A percentile compares a stretch with the other conserved stretches of the same genome.
phyloP scores from a whole-genome alignment of 2,113 vertebrate genomes.

The Cololabis saira region DNA sequence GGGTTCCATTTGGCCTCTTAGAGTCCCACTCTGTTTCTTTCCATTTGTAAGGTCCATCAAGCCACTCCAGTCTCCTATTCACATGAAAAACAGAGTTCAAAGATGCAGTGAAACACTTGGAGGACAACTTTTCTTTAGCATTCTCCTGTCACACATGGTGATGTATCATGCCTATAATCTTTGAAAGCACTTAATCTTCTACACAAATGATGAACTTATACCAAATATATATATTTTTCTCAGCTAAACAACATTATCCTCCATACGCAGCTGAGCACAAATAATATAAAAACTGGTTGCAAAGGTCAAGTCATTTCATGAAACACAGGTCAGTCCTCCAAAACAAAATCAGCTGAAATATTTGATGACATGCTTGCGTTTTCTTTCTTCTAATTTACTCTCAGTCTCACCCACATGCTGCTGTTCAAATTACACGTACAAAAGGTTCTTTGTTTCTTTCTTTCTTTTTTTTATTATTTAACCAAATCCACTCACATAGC shows the following conservation, averaged over 20 bases:
- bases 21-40: slow-evolving; percentile 57
- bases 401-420: slow-evolving; percentile 28
- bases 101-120: slow-evolving; percentile 37
- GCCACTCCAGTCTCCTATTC: slow-evolving; percentile 61
- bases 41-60: slow-evolving; percentile 52
- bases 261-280: background rate
- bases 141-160: slow-evolving; percentile 10
- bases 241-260: background rate
- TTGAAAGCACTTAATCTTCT: slow-evolving; percentile 4
- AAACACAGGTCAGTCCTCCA: slow-evolving; percentile 25
- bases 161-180: background rate
- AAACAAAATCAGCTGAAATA: slow-evolving; percentile 38
- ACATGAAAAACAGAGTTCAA: slow-evolving; percentile 56
- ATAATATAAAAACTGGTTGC: background rate
- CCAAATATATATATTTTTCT: background rate
- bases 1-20: slow-evolving; percentile 65
- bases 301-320: slow-evolving; percentile 20
- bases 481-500: slow-evolving; percentile 64
- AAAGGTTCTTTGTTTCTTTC: slow-evolving; percentile 40
- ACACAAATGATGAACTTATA: background rate
- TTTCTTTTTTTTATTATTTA: background rate
- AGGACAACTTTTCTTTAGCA: slow-evolving; percentile 26
- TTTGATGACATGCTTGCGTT: slow-evolving; percentile 49
- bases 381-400: slow-evolving; percentile 27
- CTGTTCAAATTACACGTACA: slow-evolving; percentile 67